Percentiles rank a stretch among this genome's conserved stretches.
Conservation (phyloP, 2,797 vertebrate species). For the Amblyopsis hoosieri region DNA sequence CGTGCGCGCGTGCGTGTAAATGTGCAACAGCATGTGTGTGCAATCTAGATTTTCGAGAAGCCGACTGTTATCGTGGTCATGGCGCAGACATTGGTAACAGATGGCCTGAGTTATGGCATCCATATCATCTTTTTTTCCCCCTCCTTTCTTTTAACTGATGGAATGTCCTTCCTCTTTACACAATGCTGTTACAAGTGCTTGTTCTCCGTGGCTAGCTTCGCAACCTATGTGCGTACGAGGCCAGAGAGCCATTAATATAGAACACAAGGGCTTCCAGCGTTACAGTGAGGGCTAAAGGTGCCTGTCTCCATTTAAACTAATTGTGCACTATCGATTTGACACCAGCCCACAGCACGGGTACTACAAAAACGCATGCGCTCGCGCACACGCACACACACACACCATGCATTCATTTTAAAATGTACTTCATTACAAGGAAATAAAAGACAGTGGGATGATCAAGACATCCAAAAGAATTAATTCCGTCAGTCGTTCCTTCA, state of each 20-base stretch:
- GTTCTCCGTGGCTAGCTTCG: conserved; percentile 23
- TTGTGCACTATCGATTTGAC: too few relatives aligned
- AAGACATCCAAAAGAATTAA: too few relatives aligned
- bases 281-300: conserved; percentile 5
- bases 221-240: conserved; percentile 11
- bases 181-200: conserved; percentile 29
- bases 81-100: conserved; percentile 49
- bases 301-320: too few relatives aligned
- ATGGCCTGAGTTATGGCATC: conserved; percentile 47
- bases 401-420: too few relatives aligned
- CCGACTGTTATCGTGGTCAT: conserved; percentile 29
- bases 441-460: too few relatives aligned
- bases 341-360: too few relatives aligned
- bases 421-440: too few relatives aligned
- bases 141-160: conserved; percentile 40
- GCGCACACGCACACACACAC: background rate
- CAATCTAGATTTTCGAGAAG: conserved; percentile 40
- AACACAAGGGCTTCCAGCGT: conserved; percentile 7
- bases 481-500: too few relatives aligned
- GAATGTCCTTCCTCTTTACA: conserved; percentile 39
- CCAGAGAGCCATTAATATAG: background rate
- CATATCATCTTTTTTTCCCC: conserved; percentile 28
- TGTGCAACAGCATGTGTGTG: conserved; percentile 34
- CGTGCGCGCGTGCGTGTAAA: background rate
- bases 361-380: too few relatives aligned